These are phyloP conservation scores for Tetramorium simillimum DNA, from an alignment of 1,140 invertebrate species.

Conservation along the genomic window DNA sequence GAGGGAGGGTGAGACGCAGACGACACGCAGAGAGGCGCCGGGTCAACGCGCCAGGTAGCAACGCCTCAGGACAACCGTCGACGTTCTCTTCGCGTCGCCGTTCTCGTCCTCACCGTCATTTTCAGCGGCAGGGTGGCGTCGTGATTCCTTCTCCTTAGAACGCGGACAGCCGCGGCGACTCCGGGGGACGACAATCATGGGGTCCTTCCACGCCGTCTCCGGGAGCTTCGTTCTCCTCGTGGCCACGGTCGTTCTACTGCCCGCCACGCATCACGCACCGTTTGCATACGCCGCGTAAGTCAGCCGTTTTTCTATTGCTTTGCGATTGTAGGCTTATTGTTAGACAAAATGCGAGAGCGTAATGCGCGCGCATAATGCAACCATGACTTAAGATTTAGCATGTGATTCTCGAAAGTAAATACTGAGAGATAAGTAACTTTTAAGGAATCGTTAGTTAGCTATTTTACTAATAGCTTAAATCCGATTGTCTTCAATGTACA, in stretches of 20 bases:
- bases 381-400: background rate
- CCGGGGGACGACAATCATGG: conserved; percentile 76
- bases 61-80: conserved; percentile 74
- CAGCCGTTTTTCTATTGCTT: background rate
- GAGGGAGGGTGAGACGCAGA: conserved; percentile 71
- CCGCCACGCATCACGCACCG: conserved; percentile 82
- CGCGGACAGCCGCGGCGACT: conserved; percentile 47
- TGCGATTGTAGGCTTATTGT: no score
- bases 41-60: conserved; percentile 76
- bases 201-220: conserved; percentile 80
- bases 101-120: conserved; percentile 61
- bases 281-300: conserved; percentile 85
- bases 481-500: background rate
- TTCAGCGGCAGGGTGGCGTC: conserved; percentile 43
- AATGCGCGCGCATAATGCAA: background rate
- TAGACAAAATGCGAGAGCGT: background rate
- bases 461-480: background rate
- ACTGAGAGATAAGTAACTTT: background rate
- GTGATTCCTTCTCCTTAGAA: conserved; percentile 47
- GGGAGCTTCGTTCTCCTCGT: conserved; percentile 85
- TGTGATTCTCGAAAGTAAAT: background rate
- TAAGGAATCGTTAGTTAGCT: background rate
- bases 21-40: conserved; percentile 74
- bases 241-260: conserved; percentile 84
- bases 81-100: conserved; percentile 66